Conservation (phyloP, 1,140 invertebrate species). For the Microplitis demolitor region DNA sequence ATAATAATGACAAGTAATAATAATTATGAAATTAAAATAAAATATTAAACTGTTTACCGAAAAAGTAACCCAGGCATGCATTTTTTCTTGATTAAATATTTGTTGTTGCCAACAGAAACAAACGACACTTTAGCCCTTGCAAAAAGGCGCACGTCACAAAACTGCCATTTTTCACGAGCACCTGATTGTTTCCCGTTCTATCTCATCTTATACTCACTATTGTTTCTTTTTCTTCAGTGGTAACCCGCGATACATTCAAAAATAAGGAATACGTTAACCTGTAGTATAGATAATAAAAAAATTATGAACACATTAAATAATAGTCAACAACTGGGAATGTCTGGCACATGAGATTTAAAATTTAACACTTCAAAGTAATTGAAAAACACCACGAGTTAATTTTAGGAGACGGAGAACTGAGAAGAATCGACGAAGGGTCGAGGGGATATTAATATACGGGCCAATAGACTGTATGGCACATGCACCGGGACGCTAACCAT, state of each 20-base stretch:
- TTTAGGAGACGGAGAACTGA: not conserved
- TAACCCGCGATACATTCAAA: constrained; percentile 7
- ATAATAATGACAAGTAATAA: not conserved
- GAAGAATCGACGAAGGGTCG: not conserved
- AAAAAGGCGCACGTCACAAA: constrained; percentile 34
- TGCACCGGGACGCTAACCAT: not conserved
- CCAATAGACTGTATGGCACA: not conserved
- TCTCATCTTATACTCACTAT: not conserved
- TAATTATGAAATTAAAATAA: not conserved
- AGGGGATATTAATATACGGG: not conserved
- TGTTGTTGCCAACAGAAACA: constrained; percentile 16
- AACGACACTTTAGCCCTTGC: constrained; percentile 17
- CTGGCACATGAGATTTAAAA: not conserved
- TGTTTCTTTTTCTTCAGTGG: not conserved
- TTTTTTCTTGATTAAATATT: constrained; percentile 23
- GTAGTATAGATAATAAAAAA: not conserved
- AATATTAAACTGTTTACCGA: constrained; percentile 29
- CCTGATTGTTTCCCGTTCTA: not conserved
- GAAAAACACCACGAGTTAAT: not conserved
- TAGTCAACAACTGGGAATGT: not conserved
- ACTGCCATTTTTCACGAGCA: constrained; percentile 41
- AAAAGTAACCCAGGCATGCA: constrained; percentile 27
- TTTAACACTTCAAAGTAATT: not conserved
- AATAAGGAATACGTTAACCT: not conserved
- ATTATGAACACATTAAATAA: too few species aligned